phyloP scores from a whole-genome alignment of 2,797 vertebrate species.

The Champsocephalus esox region DNA sequence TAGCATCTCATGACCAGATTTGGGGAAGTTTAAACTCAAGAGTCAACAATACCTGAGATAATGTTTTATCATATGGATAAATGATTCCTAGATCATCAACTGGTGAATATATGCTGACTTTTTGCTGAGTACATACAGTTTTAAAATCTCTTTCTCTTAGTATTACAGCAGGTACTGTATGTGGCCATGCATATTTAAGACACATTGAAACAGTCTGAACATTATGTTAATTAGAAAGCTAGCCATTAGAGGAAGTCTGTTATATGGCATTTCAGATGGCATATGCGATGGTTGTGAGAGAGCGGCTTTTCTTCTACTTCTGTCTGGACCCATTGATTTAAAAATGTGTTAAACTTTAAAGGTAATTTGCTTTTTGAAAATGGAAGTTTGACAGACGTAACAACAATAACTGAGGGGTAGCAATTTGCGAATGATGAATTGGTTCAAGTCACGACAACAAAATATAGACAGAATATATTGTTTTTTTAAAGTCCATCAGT shows the following conservation, averaged over 20 bases:
- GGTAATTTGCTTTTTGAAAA: background rate
- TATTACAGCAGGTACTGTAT: background rate
- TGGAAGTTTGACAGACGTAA: constrained; percentile 4
- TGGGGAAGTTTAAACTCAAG: background rate
- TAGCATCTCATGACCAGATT: background rate
- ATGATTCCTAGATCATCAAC: background rate
- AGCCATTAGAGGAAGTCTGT: background rate
- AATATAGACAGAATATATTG: constrained; percentile 29
- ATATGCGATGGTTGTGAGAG: background rate
- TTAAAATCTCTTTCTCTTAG: background rate
- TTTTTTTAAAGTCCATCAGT: constrained; percentile 46
- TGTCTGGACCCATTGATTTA: background rate
- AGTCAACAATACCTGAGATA: background rate
- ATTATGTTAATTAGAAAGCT: background rate
- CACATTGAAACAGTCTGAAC: background rate
- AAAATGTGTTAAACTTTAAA: background rate
- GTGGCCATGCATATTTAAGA: background rate
- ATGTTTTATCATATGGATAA: background rate
- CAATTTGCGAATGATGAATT: constrained; percentile 37
- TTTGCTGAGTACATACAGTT: constrained; percentile 1
- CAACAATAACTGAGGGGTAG: background rate
- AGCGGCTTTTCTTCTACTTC: background rate
- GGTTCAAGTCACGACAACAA: constrained; percentile 52
- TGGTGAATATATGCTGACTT: background rate
- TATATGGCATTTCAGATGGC: background rate